phyloP scores from a whole-genome alignment of 2,888 invertebrate species.

The Tetanocera ferruginea region DNA sequence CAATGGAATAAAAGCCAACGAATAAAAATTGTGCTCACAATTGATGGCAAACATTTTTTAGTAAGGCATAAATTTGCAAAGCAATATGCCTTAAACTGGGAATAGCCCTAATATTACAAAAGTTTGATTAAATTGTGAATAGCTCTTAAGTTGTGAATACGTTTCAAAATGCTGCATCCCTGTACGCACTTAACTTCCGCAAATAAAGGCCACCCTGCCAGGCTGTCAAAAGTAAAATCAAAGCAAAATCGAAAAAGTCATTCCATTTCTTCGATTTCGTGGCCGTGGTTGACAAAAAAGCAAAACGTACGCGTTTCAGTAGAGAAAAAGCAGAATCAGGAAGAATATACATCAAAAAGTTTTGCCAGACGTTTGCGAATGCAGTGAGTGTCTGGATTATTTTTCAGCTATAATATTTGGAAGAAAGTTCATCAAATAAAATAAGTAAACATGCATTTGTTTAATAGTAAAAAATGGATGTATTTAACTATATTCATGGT shows the following conservation, averaged over 20 bases:
- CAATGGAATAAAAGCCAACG: too few relatives aligned
- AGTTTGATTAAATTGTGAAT: too few relatives aligned
- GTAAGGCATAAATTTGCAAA: too few relatives aligned
- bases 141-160: neutral
- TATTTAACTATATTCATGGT: slow-evolving; percentile 59
- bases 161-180: too few relatives aligned
- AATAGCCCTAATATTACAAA: too few relatives aligned
- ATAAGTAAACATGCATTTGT: slow-evolving; percentile 56
- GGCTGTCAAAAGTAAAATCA: neutral
- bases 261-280: neutral
- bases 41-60: too few relatives aligned
- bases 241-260: neutral
- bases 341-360: slow-evolving; percentile 3
- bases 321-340: slow-evolving; percentile 17
- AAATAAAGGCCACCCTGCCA: neutral
- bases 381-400: slow-evolving; percentile 2
- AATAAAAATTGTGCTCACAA: too few relatives aligned
- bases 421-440: slow-evolving; percentile 41
- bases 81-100: too few relatives aligned
- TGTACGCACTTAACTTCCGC: neutral
- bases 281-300: neutral
- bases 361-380: slow-evolving; percentile 11
- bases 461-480: slow-evolving; percentile 56
- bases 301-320: neutral
- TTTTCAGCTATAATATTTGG: slow-evolving; percentile 42